Base-by-base conservation (phyloP, 2,797 vertebrate species). In the Cossypha dichroa region DNA sequence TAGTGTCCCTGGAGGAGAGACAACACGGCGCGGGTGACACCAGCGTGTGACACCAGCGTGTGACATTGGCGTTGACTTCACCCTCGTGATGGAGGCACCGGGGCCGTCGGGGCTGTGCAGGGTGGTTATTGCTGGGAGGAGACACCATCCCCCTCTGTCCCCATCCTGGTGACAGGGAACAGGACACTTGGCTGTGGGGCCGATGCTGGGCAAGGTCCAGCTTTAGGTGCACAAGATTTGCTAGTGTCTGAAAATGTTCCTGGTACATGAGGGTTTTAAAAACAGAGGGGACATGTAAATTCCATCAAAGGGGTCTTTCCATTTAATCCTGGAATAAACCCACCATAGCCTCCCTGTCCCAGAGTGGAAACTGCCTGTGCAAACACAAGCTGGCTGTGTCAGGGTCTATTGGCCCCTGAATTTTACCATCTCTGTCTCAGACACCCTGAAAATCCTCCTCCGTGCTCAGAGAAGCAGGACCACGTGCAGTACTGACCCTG, bases 1-100 rank as follows among this genome's bases (percentile, higher is more conserved):
- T 43, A 74, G 95, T 88, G 90, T 90, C 96, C 88, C 91, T 91
- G 83, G 84, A 94, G 82, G 94, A 88, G 81, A 91, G 93, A 91
- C 84, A 90, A 51, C 59, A 21, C 25, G 6, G 40, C 15, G 78
- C 5, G 7, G 34, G 72, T 90, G 92, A 97, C 86, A 58, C 60
- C 36, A 5, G 85, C 5, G 11, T 38, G 75, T 88, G 85, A 88
- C 76, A 88, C 52, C 31, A 45, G 74, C 64, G 8, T 21, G 69
- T 89, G 92, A 97, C 85, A 56, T n/a, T 28, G 23, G 85, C 14
- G 6, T 26, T 60, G 77, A 19, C 94, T 66, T 68, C 76, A 45
- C 89, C 97, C 69, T 41, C 41, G 85, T 91, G 93, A 93, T 13
- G 43, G 77, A 79, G 60, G 51, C 18, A 5, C 25, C 2, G 52